Conservation (phyloP, 2,888 invertebrate species). For the Aphodius granarius region DNA sequence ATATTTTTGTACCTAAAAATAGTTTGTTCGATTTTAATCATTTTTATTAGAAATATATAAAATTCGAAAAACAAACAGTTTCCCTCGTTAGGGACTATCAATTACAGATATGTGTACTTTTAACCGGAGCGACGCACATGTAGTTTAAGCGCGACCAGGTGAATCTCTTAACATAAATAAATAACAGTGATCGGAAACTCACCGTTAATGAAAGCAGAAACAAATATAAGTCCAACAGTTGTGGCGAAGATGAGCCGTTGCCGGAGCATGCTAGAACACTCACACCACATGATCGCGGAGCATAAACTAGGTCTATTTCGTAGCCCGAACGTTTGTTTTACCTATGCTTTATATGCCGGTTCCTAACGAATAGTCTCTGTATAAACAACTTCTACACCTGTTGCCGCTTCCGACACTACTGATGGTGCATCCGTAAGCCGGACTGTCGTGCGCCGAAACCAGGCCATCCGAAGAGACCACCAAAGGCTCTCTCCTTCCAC, state of each 20-base stretch:
- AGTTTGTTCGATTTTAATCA: too few species aligned
- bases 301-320: not conserved
- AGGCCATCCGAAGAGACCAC: constrained; percentile 38
- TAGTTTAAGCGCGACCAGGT: constrained; percentile 4
- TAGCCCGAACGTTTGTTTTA: not conserved
- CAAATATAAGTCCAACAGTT: constrained; percentile 31
- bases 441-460: constrained; percentile 27
- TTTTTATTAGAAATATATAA: not conserved
- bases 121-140: not conserved
- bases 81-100: too few species aligned
- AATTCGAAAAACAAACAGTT: too few species aligned
- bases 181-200: constrained; percentile 21
- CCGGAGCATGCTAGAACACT: constrained; percentile 31
- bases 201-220: constrained; percentile 29
- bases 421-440: constrained; percentile 14
- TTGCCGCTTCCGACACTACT: constrained; percentile 13
- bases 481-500: constrained; percentile 20
- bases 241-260: constrained; percentile 20
- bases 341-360: not conserved
- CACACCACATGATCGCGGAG: constrained; percentile 31
- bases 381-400: constrained; percentile 10
- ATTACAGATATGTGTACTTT: not conserved
- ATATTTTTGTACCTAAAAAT: too few species aligned
- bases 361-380: not conserved
- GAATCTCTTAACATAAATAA: constrained; percentile 8